Base-by-base conservation (phyloP, 2,113 vertebrate species). In the Spilogale gracilis region DNA sequence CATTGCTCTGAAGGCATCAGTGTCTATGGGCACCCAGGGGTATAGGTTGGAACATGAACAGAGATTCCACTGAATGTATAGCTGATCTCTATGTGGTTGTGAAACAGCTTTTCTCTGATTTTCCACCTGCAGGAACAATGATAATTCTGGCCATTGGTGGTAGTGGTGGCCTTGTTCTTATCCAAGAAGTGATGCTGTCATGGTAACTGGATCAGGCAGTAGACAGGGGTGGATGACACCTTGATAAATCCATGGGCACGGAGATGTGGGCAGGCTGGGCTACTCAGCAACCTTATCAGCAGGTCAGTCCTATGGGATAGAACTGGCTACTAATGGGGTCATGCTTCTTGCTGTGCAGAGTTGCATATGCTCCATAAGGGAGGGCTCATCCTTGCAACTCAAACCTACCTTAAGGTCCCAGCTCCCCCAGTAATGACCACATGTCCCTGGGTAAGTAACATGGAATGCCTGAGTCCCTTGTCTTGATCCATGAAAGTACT, bases 231-330 rank as follows among this genome's bases (percentile, higher is more conserved):
- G 27, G 2, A 10, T 67, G 67, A 18, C 20, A 69, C 7, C 7
- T 32, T 82, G 45, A 8, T 52, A 27, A 81, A 58, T 60, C 45
- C 18, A 6, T 18, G 27, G 60, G 16, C 30, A 10, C 13, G 1
- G 4, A 0, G 6, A 32, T 54, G 38, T 48, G 9, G 23, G 4
- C 10, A 45, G 50, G 3, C 16, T 5, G 9, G 56, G 3, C 25
- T 17, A 4, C 38, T 52, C 38, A 43, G 17, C 16, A 61, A 14
- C 43, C 76, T 73, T 10, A 5, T 2, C 4, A 27, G 18, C 6
- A 14, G 17, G 25, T 5, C 12, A 82, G 0, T 18, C 7, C 1
- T 89, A 27, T 30, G 50, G 43, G 18, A 78, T 48, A 43, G 21
- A 73, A 11, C 1, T 54, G 12, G 13, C 48, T 8, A 8, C 10